Evolutionary conservation across 92 coral and sea anemone genomes (phyloP), one percentile per base, ranked within the genome.

Genomic region (Siderastrea siderea): DNA sequence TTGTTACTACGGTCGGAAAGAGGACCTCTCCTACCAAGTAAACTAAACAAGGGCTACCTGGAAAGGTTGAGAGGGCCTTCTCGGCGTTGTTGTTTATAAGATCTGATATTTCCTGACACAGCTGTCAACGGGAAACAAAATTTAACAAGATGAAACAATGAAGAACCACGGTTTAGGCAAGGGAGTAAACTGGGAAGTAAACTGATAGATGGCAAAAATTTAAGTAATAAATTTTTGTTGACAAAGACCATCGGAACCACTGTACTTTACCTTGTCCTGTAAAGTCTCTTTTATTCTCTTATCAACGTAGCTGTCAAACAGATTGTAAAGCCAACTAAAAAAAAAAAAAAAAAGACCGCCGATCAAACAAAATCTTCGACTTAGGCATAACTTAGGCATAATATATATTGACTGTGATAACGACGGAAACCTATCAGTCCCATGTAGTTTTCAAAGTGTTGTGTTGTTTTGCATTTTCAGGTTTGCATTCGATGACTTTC

Each of bases 301-400:
- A 7, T 82, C 96, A 47, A 95, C 60, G 66, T 88, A 79, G 11
- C 77, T 84, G 55, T 85, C 91, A 83, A 98, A 98, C 80, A 98
- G 79, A 72, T 98, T 98, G 87, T 98, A 98, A 79, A 98, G 83
- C 99, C 98, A 95, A 71, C 99, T 98, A 50, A 13, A 55, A 75
- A 45, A 16, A 72, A 6, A 26, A 53, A 62, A 45, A 68, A 53
- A 53, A 0, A 53, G 2, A 3, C 57, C 38, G 38, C 38, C 38
- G 38, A 26, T 26, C 38, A 26, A 26, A 26, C 38, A 26, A 26
- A 26, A 26, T 26, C 38, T 0, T 0, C 38, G 38, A 26, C 38
- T 26, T 26, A 26, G 38, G 38, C 38, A 26, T 26, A 26, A 26
- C 38, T 26, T 26, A 26, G 38, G 38, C 38, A 26, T 26, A 26